Percentiles rank a stretch among this genome's conserved stretches.
Evolutionary conservation across 2,113 vertebrate genomes (phyloP).

Genomic region (Heterotis niloticus): DNA sequence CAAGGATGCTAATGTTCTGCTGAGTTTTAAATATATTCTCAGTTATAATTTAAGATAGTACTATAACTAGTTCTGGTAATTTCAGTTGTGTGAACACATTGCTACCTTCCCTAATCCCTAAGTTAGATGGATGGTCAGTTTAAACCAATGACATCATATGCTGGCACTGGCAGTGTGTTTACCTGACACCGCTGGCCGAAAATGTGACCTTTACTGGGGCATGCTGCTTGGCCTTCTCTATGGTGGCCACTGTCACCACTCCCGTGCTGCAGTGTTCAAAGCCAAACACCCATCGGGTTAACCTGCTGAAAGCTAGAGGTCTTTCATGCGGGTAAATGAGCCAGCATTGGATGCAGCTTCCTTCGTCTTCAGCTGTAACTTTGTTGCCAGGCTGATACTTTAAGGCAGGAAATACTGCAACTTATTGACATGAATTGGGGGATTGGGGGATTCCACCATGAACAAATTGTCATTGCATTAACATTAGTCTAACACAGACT

Average conservation of each 20-base stretch:
- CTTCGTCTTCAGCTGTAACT: not conserved
- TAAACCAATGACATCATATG: not conserved
- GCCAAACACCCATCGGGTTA: slow-evolving; percentile 1
- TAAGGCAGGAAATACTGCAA: not conserved
- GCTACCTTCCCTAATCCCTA: slow-evolving; percentile 1
- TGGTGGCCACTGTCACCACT: not conserved
- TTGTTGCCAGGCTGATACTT: not conserved
- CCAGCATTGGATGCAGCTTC: not conserved
- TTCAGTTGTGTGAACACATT: no score
- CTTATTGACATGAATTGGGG: not conserved
- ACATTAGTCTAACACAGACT: not conserved
- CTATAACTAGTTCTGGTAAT: no score
- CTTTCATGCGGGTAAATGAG: not conserved
- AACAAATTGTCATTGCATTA: not conserved
- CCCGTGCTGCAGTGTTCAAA: not conserved
- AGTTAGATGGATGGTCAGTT: not conserved
- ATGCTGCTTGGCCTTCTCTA: not conserved
- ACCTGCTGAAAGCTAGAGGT: slow-evolving; percentile 1
- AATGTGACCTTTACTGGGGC: not conserved
- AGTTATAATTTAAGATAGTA: no score
- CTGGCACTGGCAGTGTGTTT: slow-evolving; percentile 9
- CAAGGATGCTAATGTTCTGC: no score
- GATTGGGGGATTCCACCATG: not conserved
- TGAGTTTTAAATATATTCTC: no score
- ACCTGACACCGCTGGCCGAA: slow-evolving; percentile 4